A percentile compares a stretch with the other conserved stretches of the same genome.
These are phyloP conservation scores for Gymnarchus niloticus DNA, from an alignment of 2,113 vertebrate species.

Conservation along the genomic window DNA sequence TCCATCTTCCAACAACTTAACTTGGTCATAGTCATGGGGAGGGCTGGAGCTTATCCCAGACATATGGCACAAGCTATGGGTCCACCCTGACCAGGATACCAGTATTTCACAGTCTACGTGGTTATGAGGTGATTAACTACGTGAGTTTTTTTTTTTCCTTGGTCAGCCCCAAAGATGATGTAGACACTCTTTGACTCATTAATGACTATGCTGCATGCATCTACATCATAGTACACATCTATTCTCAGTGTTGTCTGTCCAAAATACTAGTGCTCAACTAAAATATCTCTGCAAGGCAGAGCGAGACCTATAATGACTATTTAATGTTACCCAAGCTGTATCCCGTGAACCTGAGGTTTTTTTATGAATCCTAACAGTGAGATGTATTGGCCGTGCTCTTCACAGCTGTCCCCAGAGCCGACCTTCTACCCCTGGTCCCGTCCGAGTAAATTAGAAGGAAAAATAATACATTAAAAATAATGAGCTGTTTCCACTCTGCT, in stretches of 20 bases:
- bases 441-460: slow-evolving; percentile 34
- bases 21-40: neutral
- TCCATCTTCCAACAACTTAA: neutral
- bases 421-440: slow-evolving; percentile 24
- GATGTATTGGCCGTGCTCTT: neutral
- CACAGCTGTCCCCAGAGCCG: slow-evolving; percentile 13
- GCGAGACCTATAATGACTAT: neutral
- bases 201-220: neutral
- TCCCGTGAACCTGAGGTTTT: neutral
- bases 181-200: neutral
- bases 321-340: neutral
- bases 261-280: neutral
- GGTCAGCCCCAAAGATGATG: neutral
- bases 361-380: neutral
- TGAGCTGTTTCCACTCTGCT: slow-evolving; percentile 19
- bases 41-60: neutral
- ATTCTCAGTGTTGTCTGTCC: too few species aligned
- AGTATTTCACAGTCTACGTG: too few species aligned
- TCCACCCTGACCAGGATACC: neutral
- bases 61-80: neutral
- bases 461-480: slow-evolving; percentile 34
- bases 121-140: neutral
- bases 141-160: neutral
- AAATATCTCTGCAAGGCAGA: neutral
- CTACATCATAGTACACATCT: neutral